Evolutionary conservation across 2,113 vertebrate genomes (phyloP), one percentile per base, ranked within the genome.

Genomic region (Aplodontia rufa): DNA sequence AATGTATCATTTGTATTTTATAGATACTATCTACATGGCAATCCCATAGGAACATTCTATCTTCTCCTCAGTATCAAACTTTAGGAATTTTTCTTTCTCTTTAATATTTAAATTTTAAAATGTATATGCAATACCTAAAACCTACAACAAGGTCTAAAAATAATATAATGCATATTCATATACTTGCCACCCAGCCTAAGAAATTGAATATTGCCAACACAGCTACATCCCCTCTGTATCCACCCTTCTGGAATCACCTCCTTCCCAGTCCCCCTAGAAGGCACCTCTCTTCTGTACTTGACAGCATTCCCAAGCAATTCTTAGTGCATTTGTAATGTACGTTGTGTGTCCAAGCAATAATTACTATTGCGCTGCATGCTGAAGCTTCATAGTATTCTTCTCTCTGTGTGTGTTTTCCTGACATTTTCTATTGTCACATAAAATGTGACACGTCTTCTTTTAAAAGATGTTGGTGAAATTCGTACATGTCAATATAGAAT

Each of bases 81-180:
- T 83, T 8, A 42, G 40, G 0, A 1, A 17, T 79, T 82, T 84
- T 69, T 55, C 40, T 64, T 45, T 47, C 58, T 45, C 69, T 80
- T 95, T 81, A 53, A 88, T 93, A 92, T 92, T 95, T 92, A 95
- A 93, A 89, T 55, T 91, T 94, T 49, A 28, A 86, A 82, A 72
- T 88, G 37, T 78, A 78, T 92, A 64, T 82, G 35, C 68, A 96
- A 49, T 80, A 92, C 78, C 68, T 35, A 92, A 95, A 42, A 90
- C 9, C 37, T 90, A 55, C 60, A 69, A 51, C 66, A 76, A 93
- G 49, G 66, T 71, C 96, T 89, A 88, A 96, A 91, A 93, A 72
- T 86, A 82, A 82, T 68, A 22, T 40, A 82, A 87, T 28, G 12
- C 66, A 45, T 93, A 85, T 28, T 91, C 62, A 82, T 47, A 60